A percentile compares a stretch with the other conserved stretches of the same genome.
Conservation (phyloP, 2,888 invertebrate genomes). For the Caenorhabditis sinica region DNA sequence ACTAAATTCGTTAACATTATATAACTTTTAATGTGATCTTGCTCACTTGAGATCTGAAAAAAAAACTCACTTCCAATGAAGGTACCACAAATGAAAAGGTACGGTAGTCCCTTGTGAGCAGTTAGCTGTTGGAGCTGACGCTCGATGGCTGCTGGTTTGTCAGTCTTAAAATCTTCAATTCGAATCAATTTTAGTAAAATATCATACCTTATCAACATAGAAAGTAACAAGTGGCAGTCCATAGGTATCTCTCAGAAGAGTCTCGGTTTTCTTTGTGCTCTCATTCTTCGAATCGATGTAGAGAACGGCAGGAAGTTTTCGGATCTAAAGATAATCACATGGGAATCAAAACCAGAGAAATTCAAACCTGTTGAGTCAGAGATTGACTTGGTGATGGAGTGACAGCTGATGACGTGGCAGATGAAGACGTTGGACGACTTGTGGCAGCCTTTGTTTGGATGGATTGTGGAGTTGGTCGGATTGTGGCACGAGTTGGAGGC, state of each 20-base stretch:
- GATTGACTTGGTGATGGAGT: conserved; percentile 78
- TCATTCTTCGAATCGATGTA: conserved; percentile 80
- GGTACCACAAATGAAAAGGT: conserved; percentile 83
- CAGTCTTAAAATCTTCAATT: conserved; percentile 69
- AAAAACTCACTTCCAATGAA: conserved; percentile 81
- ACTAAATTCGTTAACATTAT: no score
- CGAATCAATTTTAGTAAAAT: no score
- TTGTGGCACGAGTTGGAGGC: conserved; percentile 62
- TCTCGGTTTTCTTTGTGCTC: conserved; percentile 72
- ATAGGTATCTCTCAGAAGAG: conserved; percentile 78
- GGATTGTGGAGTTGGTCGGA: conserved; percentile 54
- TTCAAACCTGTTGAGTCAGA: conserved; percentile 79
- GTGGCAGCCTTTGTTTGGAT: conserved; percentile 42
- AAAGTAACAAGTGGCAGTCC: conserved; percentile 82
- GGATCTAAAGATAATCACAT: conserved; percentile 72
- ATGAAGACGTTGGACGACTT: conserved; percentile 46
- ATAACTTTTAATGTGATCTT: no score
- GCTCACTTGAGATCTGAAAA: background rate
- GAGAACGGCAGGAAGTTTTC: conserved; percentile 82
- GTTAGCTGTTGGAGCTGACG: conserved; percentile 81
- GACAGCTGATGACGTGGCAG: conserved; percentile 40
- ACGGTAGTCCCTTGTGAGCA: conserved; percentile 81
- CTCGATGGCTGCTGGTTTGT: conserved; percentile 78
- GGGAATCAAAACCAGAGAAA: background rate
- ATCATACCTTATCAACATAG: conserved; percentile 83